phyloP scores from a whole-genome alignment of 2,888 invertebrate genomes.

The Thereva unica region DNA sequence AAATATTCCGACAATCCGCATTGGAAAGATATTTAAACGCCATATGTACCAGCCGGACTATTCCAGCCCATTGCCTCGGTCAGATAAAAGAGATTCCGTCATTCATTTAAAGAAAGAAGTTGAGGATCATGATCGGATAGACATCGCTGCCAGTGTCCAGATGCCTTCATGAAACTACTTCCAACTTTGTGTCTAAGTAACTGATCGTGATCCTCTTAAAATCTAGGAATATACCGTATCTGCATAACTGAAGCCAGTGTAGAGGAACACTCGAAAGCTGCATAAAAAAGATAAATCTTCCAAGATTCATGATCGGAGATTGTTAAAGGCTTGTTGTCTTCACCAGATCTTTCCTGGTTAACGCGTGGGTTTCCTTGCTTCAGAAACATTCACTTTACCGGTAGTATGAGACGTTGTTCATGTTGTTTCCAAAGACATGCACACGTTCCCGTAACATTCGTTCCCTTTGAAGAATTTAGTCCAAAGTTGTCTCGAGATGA shows the following conservation, averaged over 20 bases:
- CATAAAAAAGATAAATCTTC: slow-evolving; percentile 20
- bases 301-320: slow-evolving; percentile 31
- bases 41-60: slow-evolving; percentile 22
- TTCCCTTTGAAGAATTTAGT: slow-evolving; percentile 29
- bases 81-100: slow-evolving; percentile 23
- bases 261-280: too few relatives aligned
- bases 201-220: slow-evolving; percentile 23
- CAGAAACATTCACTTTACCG: slow-evolving; percentile 11
- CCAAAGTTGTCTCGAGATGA: slow-evolving; percentile 15
- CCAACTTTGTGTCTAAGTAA: not conserved
- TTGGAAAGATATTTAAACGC: slow-evolving; percentile 29
- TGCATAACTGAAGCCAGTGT: too few relatives aligned
- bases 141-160: not conserved
- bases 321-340: slow-evolving; percentile 30
- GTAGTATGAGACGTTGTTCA: slow-evolving; percentile 5
- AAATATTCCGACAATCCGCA: slow-evolving; percentile 22
- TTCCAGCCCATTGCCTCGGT: slow-evolving; percentile 28
- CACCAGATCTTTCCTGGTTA: slow-evolving; percentile 25
- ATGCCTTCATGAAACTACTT: slow-evolving; percentile 16
- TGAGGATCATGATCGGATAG: slow-evolving; percentile 13
- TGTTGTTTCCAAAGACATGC: slow-evolving; percentile 11
- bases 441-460: slow-evolving; percentile 10
- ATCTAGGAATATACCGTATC: not conserved
- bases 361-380: slow-evolving; percentile 22
- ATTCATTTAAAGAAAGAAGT: slow-evolving; percentile 1